These are phyloP conservation scores for Diglossa brunneiventris DNA, from an alignment of 2,113 vertebrate genomes.

Conservation along the genomic window DNA sequence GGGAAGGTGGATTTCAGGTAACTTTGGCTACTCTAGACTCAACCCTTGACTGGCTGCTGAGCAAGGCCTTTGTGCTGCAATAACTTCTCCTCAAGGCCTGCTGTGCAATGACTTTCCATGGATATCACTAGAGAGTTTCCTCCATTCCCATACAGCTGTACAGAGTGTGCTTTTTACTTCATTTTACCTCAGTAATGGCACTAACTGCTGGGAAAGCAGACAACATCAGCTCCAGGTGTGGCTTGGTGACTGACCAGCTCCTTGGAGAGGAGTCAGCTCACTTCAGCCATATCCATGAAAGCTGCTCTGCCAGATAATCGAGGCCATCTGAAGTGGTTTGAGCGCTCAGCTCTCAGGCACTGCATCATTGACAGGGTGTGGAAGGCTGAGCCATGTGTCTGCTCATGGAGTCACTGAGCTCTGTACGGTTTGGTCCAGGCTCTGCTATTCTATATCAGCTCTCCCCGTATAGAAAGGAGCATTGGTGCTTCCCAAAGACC, in stretches of 20 bases:
- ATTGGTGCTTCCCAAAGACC: background rate
- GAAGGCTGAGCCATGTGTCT: background rate
- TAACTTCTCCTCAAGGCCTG: background rate
- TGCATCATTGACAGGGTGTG: background rate
- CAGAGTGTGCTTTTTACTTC: background rate
- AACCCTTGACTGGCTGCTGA: background rate
- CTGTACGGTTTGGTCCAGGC: background rate
- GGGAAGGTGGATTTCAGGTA: background rate
- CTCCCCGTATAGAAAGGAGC: background rate
- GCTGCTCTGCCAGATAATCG: background rate
- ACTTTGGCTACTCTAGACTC: background rate
- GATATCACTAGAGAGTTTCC: background rate
- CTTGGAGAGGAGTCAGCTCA: background rate
- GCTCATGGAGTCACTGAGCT: background rate
- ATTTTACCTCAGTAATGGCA: constrained; percentile 18
- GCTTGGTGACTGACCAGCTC: background rate
- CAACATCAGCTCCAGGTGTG: background rate
- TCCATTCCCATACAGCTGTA: background rate
- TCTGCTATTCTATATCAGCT: background rate
- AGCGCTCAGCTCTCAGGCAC: background rate
- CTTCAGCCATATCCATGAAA: background rate
- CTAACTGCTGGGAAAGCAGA: constrained; percentile 22
- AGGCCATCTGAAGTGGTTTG: background rate
- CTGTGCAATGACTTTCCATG: background rate
- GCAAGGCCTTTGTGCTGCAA: background rate